These are phyloP conservation scores for Coccyzus lansbergi DNA, from an alignment of 2,797 vertebrate genomes.

Conservation along the genomic window DNA sequence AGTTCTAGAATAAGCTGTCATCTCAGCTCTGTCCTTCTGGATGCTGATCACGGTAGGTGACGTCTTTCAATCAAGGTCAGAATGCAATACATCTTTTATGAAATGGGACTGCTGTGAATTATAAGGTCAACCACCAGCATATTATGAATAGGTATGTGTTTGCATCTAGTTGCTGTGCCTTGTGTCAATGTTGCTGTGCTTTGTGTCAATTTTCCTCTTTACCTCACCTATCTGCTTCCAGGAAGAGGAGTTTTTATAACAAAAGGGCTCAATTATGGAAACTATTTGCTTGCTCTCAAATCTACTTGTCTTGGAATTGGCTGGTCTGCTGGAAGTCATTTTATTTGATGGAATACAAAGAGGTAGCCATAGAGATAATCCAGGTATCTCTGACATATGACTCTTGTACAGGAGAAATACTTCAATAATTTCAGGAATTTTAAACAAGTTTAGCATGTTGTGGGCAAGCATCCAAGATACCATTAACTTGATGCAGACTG, in stretches of 20 bases:
- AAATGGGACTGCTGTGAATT: neutral
- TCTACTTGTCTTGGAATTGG: neutral
- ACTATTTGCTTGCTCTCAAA: neutral
- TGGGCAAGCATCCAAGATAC: slow-evolving; percentile 28
- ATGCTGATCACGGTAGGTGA: neutral
- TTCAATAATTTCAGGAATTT: slow-evolving; percentile 48
- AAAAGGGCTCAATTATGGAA: neutral
- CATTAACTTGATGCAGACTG: neutral
- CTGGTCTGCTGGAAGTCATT: neutral
- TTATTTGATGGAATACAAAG: neutral
- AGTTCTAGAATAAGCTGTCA: neutral
- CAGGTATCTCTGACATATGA: neutral
- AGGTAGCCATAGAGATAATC: neutral
- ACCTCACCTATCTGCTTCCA: neutral
- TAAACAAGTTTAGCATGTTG: neutral
- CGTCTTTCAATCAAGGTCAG: neutral
- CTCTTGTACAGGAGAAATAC: neutral
- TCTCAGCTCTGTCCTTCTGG: neutral
- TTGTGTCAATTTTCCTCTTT: neutral
- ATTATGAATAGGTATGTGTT: neutral
- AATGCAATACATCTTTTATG: neutral
- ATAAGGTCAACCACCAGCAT: neutral
- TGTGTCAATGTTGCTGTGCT: neutral
- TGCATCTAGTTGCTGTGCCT: neutral
- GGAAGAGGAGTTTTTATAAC: neutral